Evolutionary conservation across 2,113 vertebrate species (phyloP).

Genomic region (human (Homo sapiens)): DNA sequence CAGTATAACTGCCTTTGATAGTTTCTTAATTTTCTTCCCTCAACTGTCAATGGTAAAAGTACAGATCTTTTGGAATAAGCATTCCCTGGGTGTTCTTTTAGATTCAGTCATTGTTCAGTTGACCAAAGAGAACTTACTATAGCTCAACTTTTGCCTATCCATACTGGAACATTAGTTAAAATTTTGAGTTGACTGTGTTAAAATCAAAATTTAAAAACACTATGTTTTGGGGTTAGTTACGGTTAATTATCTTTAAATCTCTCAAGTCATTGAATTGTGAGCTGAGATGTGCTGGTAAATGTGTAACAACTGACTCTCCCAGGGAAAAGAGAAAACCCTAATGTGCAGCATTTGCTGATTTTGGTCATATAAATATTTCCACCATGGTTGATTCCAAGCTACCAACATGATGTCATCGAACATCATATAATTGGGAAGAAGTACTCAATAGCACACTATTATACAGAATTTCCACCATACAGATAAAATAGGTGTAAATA

Average conservation of each 20-base stretch:
- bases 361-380: background rate
- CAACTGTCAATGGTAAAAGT: background rate
- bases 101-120: background rate
- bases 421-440: background rate
- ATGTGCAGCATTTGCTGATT: background rate
- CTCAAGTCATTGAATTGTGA: background rate
- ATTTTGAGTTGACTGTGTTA: background rate
- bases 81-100: background rate
- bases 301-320: background rate
- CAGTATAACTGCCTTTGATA: background rate
- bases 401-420: background rate
- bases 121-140: background rate
- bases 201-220: background rate
- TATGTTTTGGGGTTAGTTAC: background rate
- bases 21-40: background rate
- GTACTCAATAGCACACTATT: background rate
- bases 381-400: background rate
- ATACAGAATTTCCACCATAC: background rate
- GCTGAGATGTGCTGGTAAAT: background rate
- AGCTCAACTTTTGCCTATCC: background rate
- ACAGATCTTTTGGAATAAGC: background rate
- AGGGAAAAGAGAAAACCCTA: background rate
- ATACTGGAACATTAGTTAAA: background rate
- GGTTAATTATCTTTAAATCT: background rate
- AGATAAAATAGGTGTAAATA: background rate